Evolutionary conservation across 92 coral and sea anemone species (phyloP), one percentile per base, ranked within the genome.

Genomic region (Isaurus tuberculatus): DNA sequence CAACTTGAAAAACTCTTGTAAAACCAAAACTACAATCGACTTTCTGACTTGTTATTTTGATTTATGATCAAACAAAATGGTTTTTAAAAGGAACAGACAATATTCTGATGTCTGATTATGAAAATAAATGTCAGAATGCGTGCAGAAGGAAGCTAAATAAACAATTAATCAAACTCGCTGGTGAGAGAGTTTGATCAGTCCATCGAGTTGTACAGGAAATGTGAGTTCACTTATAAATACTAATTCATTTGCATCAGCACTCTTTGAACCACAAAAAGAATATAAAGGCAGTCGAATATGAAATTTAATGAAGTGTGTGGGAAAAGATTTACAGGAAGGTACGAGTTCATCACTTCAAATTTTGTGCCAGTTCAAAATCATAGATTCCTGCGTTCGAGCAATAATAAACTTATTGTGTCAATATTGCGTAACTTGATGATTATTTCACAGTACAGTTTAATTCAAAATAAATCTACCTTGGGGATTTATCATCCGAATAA

Each of bases 1-100:
- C 61, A 44, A 70, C 79, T 44, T 46, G 63, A 72, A 72, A 44
- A 44, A 72, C 63, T 72, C 79, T 72, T 43, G 79, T 72, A 72
- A 72, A 72, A 72, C 79, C 79, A 72, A 72, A 72, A 72, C 63
- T 25, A 46, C 79, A 72, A 72, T 72, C 63, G 79, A 72, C 79
- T 72, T 72, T 23, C 79, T 72, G 63, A 26, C 79, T 72, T 72
- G 79, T 44, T 72, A 72, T 72, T 72, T 72, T 72, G 79, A 43
- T 72, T 72, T 72, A 72, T 72, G 63, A 72, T 72, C 78, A 72
- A 72, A 44, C 60, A 72, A 72, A 72, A 72, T 72, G 61, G 78
- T 25, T 72, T 72, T 72, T 72, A 72, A 72, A 72, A 72, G 78
- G 78, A 72, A 72, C 61, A 43, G 61, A 72, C 78, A 72, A 44